A percentile compares a stretch with the other conserved stretches of the same genome.
These are phyloP conservation scores for Xanthostigma xanthostigma DNA, from an alignment of 2,888 invertebrate species.

Conservation along the genomic window DNA sequence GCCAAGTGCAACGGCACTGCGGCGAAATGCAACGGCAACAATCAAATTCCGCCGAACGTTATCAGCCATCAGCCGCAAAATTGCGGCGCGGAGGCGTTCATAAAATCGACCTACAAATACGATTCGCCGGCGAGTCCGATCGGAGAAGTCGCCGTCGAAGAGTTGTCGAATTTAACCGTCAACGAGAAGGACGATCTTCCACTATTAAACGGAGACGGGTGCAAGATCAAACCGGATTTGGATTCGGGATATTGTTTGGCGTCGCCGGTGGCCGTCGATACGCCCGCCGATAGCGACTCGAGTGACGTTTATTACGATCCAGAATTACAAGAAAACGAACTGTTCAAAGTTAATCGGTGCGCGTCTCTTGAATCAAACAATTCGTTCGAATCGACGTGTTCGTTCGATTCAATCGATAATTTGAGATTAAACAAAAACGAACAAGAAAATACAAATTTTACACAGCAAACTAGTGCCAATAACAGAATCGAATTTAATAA, in stretches of 20 bases:
- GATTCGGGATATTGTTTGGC: conserved; percentile 38
- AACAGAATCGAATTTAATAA: too few species aligned
- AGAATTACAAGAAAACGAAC: conserved; percentile 20
- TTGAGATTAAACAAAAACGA: too few species aligned
- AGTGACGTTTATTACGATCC: conserved; percentile 35
- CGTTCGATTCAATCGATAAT: too few species aligned
- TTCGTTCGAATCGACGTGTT: too few species aligned
- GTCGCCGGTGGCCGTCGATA: conserved; percentile 21
- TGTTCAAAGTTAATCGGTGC: background rate
- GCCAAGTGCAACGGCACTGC: background rate
- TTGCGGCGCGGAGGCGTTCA: conserved; percentile 24
- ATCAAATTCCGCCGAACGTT: conserved; percentile 23
- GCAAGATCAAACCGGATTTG: conserved; percentile 32
- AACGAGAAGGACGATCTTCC: conserved; percentile 18
- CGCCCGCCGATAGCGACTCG: conserved; percentile 29
- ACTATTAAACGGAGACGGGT: conserved; percentile 19
- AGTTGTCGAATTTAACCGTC: conserved; percentile 30
- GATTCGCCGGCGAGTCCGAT: conserved; percentile 57
- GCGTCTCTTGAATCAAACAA: too few species aligned
- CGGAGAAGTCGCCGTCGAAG: conserved; percentile 39
- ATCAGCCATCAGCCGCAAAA: conserved; percentile 35
- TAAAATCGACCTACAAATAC: conserved; percentile 40
- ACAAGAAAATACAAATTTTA: too few species aligned
- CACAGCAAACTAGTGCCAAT: too few species aligned
- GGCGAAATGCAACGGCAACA: conserved; percentile 13